phyloP scores from a whole-genome alignment of 2,113 vertebrate species.

The Protomyctophum bolini region DNA sequence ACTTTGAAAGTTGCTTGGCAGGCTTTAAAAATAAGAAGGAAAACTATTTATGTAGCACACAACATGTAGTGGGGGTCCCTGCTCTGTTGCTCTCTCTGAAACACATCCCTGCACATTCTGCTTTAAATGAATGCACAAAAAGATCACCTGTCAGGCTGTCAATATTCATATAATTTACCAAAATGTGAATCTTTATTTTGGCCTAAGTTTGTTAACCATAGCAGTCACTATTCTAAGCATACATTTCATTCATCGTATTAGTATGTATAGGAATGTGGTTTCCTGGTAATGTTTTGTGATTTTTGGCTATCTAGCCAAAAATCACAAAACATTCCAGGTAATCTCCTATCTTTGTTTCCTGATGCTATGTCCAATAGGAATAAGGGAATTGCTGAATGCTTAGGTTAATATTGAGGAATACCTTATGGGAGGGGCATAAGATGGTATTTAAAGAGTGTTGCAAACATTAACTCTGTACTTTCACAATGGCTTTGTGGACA shows the following conservation, averaged over 20 bases:
- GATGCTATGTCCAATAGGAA: slow-evolving; percentile 1
- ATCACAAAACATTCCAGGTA: background rate
- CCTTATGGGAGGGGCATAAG: slow-evolving; percentile 12
- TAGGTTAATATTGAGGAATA: background rate
- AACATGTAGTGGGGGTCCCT: background rate
- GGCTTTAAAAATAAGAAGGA: background rate
- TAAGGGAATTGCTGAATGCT: slow-evolving; percentile 4
- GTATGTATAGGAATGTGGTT: too few species aligned
- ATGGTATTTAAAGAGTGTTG: slow-evolving; percentile 32
- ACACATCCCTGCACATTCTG: too few species aligned
- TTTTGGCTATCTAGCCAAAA: background rate
- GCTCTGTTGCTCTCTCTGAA: too few species aligned
- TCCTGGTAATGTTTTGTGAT: background rate
- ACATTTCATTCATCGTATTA: too few species aligned
- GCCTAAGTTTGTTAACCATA: background rate
- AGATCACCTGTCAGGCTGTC: too few species aligned
- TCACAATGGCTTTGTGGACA: slow-evolving; percentile 43
- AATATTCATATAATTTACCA: background rate
- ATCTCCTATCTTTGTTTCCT: too few species aligned
- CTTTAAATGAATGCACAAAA: too few species aligned
- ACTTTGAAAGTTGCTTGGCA: background rate
- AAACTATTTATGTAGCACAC: background rate
- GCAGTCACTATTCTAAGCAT: too few species aligned
- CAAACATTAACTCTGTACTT: background rate
- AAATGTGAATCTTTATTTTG: background rate